These are phyloP conservation scores for Antheraea pernyi DNA, from an alignment of 1,140 invertebrate species.

Conservation along the genomic window DNA sequence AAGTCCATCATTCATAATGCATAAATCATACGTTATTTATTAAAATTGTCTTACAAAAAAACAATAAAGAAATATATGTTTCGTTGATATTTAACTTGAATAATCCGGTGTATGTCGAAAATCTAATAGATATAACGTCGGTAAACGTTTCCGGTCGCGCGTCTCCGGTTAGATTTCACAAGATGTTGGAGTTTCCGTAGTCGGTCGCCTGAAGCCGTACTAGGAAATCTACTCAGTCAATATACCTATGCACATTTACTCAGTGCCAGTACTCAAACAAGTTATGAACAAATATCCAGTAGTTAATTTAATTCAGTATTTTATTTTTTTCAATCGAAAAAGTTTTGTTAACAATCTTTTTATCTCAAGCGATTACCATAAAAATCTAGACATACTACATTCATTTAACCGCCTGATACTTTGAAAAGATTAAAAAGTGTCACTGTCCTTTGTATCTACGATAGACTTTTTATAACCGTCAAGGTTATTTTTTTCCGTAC, in stretches of 20 bases:
- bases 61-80: no score
- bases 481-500: neutral
- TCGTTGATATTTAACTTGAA: neutral
- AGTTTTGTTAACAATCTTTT: no score
- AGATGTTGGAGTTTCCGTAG: slow-evolving; percentile 41
- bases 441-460: neutral
- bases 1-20: no score
- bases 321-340: neutral
- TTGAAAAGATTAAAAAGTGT: neutral
- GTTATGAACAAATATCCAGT: neutral
- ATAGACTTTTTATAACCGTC: neutral
- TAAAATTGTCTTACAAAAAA: no score
- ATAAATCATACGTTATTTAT: no score
- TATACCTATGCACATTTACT: neutral
- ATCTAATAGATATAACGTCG: neutral
- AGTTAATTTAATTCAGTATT: neutral
- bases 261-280: neutral
- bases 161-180: slow-evolving; percentile 34
- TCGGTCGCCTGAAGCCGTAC: neutral
- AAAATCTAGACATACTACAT: neutral
- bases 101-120: neutral
- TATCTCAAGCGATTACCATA: neutral
- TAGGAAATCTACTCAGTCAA: neutral
- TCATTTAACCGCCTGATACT: neutral
- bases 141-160: neutral